Evolutionary conservation across 2,113 vertebrate species (phyloP).

Genomic region (Cyphomyrus discorhynchus): DNA sequence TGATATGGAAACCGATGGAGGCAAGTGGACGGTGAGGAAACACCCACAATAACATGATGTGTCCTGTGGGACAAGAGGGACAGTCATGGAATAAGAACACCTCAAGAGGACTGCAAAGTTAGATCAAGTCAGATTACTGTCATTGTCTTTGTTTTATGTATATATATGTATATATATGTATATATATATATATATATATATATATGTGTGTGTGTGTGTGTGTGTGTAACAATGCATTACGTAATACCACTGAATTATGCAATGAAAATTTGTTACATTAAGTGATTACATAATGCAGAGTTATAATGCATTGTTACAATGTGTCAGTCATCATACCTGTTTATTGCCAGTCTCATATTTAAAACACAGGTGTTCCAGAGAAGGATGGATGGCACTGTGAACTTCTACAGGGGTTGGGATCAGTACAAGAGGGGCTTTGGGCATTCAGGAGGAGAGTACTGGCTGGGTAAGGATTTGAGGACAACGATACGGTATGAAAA

Average conservation of each 20-base stretch:
- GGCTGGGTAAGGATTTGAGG: constrained; percentile 54
- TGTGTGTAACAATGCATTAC: background rate
- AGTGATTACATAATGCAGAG: background rate
- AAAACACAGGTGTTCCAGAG: constrained; percentile 63
- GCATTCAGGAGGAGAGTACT: constrained; percentile 60
- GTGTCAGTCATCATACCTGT: background rate
- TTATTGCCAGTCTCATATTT: background rate
- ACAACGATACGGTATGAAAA: background rate
- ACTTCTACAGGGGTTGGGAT: constrained; percentile 66
- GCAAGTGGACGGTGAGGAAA: constrained; percentile 46
- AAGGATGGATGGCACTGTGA: constrained; percentile 62
- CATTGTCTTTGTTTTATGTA: background rate
- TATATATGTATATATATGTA: no score
- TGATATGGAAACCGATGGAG: constrained; percentile 64
- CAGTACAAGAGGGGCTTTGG: constrained; percentile 65
- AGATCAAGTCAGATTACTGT: background rate
- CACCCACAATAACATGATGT: background rate
- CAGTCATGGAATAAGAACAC: background rate
- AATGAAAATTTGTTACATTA: background rate
- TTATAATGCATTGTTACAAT: background rate
- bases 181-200: no score
- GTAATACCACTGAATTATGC: background rate
- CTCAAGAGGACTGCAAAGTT: background rate
- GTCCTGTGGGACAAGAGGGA: background rate
- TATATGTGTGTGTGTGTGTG: background rate